These are phyloP conservation scores for Vesta saturnalis DNA, from an alignment of 2,888 invertebrate genomes.

Conservation along the genomic window DNA sequence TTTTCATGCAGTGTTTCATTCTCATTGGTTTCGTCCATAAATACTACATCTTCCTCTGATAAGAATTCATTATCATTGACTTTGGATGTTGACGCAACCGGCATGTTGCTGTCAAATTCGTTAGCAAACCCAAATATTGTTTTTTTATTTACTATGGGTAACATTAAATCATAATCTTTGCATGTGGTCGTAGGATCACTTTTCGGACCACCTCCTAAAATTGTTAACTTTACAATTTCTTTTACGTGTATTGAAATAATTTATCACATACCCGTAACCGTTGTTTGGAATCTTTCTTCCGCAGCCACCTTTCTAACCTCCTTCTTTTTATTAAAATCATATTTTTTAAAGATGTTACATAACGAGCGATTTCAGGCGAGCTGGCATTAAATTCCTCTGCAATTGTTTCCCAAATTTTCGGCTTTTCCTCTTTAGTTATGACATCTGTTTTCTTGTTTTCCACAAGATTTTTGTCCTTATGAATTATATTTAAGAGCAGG, in stretches of 20 bases:
- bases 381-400: background rate
- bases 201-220: conserved; percentile 2
- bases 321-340: background rate
- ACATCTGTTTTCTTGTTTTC: background rate
- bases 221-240: conserved; percentile 3
- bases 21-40: background rate
- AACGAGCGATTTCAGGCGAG: background rate
- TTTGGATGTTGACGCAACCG: conserved; percentile 2
- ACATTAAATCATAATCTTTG: background rate
- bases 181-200: conserved; percentile 1
- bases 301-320: conserved; percentile 5
- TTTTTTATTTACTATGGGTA: background rate
- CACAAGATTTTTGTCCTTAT: background rate
- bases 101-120: conserved; percentile 3
- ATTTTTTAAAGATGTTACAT: background rate
- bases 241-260: background rate
- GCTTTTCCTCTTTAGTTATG: background rate
- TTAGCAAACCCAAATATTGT: background rate
- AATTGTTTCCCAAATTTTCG: background rate
- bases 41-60: background rate
- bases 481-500: conserved; percentile 1
- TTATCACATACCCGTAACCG: conserved; percentile 1
- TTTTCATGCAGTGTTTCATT: conserved; percentile 5
- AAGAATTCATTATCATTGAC: conserved; percentile 1
- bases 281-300: background rate